phyloP scores from a whole-genome alignment of 2,888 invertebrate genomes.

The Molorchus minor region DNA sequence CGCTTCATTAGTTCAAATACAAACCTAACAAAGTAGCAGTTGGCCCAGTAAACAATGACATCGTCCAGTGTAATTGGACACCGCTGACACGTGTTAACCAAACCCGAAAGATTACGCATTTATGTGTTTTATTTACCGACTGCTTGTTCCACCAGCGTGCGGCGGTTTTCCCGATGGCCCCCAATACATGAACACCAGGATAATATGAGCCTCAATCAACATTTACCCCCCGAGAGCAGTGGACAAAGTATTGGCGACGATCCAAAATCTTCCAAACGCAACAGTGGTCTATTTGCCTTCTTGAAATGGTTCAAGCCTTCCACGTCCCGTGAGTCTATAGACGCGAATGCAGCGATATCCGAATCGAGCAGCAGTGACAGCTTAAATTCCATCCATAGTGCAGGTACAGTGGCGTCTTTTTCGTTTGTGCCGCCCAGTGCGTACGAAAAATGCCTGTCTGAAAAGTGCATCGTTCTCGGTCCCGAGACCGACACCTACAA shows the following conservation, averaged over 20 bases:
- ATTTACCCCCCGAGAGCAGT: conserved; percentile 47
- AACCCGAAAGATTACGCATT: background rate
- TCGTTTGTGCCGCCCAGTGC: conserved; percentile 71
- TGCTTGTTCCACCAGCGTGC: conserved; percentile 28
- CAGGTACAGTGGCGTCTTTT: conserved; percentile 77
- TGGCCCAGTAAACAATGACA: conserved; percentile 16
- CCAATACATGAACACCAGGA: conserved; percentile 30
- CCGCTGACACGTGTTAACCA: conserved; percentile 30
- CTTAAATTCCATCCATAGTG: conserved; percentile 75
- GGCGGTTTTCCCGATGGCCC: conserved; percentile 38
- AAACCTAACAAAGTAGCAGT: conserved; percentile 14
- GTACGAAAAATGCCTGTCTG: conserved; percentile 55
- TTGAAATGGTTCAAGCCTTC: conserved; percentile 78
- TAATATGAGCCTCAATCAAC: conserved; percentile 55
- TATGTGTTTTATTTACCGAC: conserved; percentile 8
- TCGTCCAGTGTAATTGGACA: conserved; percentile 26
- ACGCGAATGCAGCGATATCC: conserved; percentile 48
- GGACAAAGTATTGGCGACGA: conserved; percentile 61
- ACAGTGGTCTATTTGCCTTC: conserved; percentile 69
- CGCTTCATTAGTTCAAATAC: conserved; percentile 23
- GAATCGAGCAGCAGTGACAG: conserved; percentile 68
- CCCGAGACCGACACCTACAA: conserved; percentile 73
- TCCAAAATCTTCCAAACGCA: conserved; percentile 60
- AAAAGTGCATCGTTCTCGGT: conserved; percentile 61
- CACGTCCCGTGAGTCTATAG: conserved; percentile 58